Evolutionary conservation across 2,113 vertebrate species (phyloP), one percentile per base, ranked within the genome.

Genomic region (Melanocharis versteri): DNA sequence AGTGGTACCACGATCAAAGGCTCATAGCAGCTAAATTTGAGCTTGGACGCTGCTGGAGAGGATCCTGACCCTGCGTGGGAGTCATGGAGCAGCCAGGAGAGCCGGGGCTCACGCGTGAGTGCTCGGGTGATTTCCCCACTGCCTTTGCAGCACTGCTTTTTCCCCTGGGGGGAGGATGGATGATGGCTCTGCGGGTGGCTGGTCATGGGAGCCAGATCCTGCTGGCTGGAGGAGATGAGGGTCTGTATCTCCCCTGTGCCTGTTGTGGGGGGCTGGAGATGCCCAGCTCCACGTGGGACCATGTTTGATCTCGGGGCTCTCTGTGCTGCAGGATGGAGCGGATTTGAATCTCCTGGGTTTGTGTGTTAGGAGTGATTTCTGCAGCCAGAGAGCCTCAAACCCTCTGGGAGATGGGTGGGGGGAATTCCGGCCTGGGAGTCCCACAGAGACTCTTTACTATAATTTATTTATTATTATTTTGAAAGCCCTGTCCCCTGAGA

Each of bases 181-280:
- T 11, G 30, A 1, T 5, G 28, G 3, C 70, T 51, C 7, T 40
- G 77, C 9, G 5, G 79, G 50, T 61, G 39, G 35, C 39, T 57
- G 57, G 27, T 19, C 47, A 1, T 21, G 64, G 15, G 27, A 69
- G 37, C 20, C 75, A 68, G 14, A 19, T 33, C 37, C 61, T 60
- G 60, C 53, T 1, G 1, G 22, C 28, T 33, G 31, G 13, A 28
- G 66, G 30, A 54, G 82, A 13, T 23, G 16, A 50, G 57, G 37
- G 42, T 8, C 30, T 30, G 51, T 20, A 1, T 22, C 35, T 77
- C 9, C 16, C 15, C 7, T 0, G 0, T 23, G 14, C 23, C 58
- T 42, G 27, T 3, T 30, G 27, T 10, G 21, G 66, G 75, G 24
- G 27, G 20, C 22, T 30, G 44, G 60, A 53, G 69, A 8, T 48